Evolutionary conservation across 2,797 vertebrate species (phyloP).

Genomic region (Denticeps clupeoides): DNA sequence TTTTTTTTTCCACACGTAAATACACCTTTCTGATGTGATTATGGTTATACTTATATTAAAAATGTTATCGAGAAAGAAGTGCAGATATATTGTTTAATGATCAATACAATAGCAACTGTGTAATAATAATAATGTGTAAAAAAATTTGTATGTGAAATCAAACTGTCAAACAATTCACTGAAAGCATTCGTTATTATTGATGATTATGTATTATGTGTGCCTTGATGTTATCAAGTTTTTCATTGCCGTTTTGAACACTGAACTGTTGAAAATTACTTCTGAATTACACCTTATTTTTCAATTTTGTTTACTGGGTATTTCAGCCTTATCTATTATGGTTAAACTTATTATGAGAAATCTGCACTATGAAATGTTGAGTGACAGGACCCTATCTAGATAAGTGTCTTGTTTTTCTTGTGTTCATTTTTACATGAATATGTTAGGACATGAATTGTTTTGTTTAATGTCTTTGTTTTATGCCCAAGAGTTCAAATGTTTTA

Average conservation of each 20-base stretch:
- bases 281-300: too few species aligned
- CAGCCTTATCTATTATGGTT: conserved; percentile 1
- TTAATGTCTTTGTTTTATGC: background rate
- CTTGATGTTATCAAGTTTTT: background rate
- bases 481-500: background rate
- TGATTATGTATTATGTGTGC: background rate
- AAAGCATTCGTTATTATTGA: too few species aligned
- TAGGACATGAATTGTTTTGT: background rate
- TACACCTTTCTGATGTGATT: too few species aligned
- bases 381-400: background rate
- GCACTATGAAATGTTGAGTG: background rate
- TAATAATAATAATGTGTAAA: too few species aligned
- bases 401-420: conserved; percentile 3
- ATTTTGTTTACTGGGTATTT: too few species aligned
- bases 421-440: conserved; percentile 1
- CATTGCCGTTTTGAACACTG: background rate
- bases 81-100: too few species aligned
- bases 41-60: too few species aligned
- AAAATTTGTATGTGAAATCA: too few species aligned
- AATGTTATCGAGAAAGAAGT: too few species aligned
- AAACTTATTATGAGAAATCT: background rate
- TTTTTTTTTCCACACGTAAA: too few species aligned
- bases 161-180: too few species aligned
- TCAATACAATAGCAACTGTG: too few species aligned
- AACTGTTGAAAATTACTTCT: background rate